phyloP scores from a whole-genome alignment of 2,113 vertebrate species.

The Lates calcarifer region DNA sequence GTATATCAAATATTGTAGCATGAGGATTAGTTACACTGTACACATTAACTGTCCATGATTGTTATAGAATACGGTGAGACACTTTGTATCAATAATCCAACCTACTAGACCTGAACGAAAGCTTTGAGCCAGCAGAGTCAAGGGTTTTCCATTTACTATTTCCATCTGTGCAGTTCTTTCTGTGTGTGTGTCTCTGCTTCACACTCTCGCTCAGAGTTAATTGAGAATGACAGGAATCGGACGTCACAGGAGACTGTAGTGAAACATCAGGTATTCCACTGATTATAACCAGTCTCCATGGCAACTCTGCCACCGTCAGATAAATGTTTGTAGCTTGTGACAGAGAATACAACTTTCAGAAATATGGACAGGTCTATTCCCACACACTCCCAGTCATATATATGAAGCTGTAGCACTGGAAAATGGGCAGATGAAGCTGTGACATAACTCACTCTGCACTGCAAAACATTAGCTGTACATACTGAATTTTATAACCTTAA shows the following conservation, averaged over 20 bases:
- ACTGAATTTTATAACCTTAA: background rate
- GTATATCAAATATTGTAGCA: background rate
- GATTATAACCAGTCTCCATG: constrained; percentile 73
- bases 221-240: constrained; percentile 44
- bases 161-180: constrained; percentile 2
- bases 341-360: constrained; percentile 26
- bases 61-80: background rate
- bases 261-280: constrained; percentile 65
- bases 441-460: constrained; percentile 8
- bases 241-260: constrained; percentile 43
- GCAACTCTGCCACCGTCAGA: constrained; percentile 51
- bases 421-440: background rate
- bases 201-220: constrained; percentile 41
- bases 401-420: background rate
- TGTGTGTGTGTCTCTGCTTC: background rate
- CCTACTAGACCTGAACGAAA: background rate
- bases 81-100: background rate
- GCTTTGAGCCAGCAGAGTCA: background rate
- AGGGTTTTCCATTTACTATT: background rate
- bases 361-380: constrained; percentile 1
- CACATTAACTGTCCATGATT: background rate
- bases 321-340: constrained; percentile 46
- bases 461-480: background rate
- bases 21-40: background rate
- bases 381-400: background rate